Evolutionary conservation across 1,140 invertebrate genomes (phyloP), one percentile per base, ranked within the genome.

Genomic region (Drosophila subpulchrella): DNA sequence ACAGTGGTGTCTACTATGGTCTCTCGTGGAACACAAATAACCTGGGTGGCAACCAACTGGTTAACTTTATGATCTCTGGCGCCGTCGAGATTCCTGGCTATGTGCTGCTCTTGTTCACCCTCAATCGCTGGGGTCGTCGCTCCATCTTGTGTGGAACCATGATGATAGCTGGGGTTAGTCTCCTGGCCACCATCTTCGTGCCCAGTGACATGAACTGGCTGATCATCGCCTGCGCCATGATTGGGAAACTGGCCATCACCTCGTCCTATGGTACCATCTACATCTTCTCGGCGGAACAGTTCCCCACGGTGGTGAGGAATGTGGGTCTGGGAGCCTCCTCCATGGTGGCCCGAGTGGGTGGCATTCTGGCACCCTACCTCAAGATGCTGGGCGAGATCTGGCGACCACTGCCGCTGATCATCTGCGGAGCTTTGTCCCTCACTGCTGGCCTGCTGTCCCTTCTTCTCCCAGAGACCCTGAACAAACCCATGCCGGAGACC

Each of bases 231-330:
- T 94, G 96, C 42, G 96, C 96, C 1, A 97, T 97, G 96, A 91
- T 96, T 38, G 96, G 96, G 10, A 97, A 97, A 93, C 93, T 97
- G 80, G 95, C 96, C 12, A 97, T 97, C 47, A 97, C 96, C 1
- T 94, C 96, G 0, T 96, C 96, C 4, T 97, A 96, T 82, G 96
- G 95, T 13, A 95, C 96, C 1, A 95, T 97, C 34, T 97, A 97
- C 83, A 94, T 97, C 48, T 97, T 96, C 81, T 95, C 97, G 6
- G 95, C 95, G 2, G 97, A 98, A 93, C 95, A 97, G 81, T 97
- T 97, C 86, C 97, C 97, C 0, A 97, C 97, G 0, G 95, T 96
- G 3, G 95, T 98, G 47, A 93, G 97, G 56, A 97, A 97, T 88
- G 95, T 96, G 50, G 96, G 95, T 13, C 90, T 97, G 57, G 97